Evolutionary conservation across 2,797 vertebrate species (phyloP).

Genomic region (Cuculus canorus): DNA sequence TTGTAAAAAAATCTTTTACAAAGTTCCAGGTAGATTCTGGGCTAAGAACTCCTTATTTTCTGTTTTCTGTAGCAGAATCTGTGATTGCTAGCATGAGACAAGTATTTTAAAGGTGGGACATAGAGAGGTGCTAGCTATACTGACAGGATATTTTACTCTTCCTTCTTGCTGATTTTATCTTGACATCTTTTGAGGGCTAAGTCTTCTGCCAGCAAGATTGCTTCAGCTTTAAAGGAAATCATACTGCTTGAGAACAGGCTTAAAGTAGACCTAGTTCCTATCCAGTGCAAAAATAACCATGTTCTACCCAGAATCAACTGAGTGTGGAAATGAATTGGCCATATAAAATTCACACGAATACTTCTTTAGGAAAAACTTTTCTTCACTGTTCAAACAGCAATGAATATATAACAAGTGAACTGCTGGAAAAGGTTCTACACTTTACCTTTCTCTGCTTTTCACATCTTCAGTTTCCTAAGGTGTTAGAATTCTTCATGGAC

Average conservation of each 20-base stretch:
- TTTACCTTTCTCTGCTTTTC: not conserved
- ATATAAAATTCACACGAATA: not conserved
- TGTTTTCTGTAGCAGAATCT: not conserved
- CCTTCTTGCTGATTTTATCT: not conserved
- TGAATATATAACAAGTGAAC: not conserved
- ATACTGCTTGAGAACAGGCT: not conserved
- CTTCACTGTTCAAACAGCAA: not conserved
- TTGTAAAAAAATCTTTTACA: not conserved
- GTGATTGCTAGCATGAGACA: not conserved
- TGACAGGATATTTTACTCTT: not conserved
- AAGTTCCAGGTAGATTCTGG: not conserved
- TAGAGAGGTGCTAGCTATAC: not conserved
- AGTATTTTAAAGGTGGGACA: not conserved
- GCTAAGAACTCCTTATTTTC: not conserved
- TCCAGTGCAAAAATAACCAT: not conserved
- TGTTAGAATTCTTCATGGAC: not conserved
- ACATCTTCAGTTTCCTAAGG: not conserved
- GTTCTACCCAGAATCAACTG: not conserved
- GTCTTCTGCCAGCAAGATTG: not conserved
- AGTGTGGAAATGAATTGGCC: not conserved
- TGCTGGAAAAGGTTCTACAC: not conserved
- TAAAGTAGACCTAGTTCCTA: not conserved
- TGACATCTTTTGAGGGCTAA: not conserved
- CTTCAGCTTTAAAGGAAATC: not conserved
- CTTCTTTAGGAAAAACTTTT: not conserved